Base-by-base conservation (phyloP, 2,113 vertebrate species). In the Rutilus rutilus region DNA sequence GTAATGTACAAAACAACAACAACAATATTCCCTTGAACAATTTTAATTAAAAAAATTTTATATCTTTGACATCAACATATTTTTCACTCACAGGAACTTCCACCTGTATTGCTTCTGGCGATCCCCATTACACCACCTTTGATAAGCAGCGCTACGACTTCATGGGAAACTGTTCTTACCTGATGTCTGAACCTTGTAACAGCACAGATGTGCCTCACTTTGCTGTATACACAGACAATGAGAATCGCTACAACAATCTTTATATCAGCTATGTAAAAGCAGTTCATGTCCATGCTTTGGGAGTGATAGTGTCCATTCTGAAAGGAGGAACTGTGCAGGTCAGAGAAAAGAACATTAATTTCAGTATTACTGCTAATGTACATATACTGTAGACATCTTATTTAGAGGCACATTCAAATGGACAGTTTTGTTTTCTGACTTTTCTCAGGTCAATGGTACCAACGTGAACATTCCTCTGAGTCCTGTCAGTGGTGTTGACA, bases 141-240 rank as follows among this genome's bases (percentile, higher is more conserved):
- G 95, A 95, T 90, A 93, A 91, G 12, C 85, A 12, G 12, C 84
- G 82, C 11, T 96, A 95, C 73, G 81, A 92, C 89, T 96, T 96
- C 87, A 94, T 95, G 94, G 95, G 95, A n/a, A 96, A 94, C 91
- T 95, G 95, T 90, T 94, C 89, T 84, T 95, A 96, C 77, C 50
- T 94, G 76, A 92, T 96, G 91, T 91, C 94, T 10, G 69, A 86
- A 67, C 85, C 86, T 8, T 96, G 95, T 86, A 94, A 94, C 59
- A 50, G 36, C 65, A 94, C 93, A 6, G 33, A 62, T 27, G 81
- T 93, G 78, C 91, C 91, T 3, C 82, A 90, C 85, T 95, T 93
- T 67, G 91, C 92, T 73, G 93, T 96, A 74, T 91, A 94, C 82
- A 77, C 90, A 1, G 93, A 94, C 83, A 95, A 96, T 74, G 95